Percentiles rank a stretch among this genome's conserved stretches.
phyloP scores from a whole-genome alignment of 2,888 invertebrate species.

The Ferrisia virgata region DNA sequence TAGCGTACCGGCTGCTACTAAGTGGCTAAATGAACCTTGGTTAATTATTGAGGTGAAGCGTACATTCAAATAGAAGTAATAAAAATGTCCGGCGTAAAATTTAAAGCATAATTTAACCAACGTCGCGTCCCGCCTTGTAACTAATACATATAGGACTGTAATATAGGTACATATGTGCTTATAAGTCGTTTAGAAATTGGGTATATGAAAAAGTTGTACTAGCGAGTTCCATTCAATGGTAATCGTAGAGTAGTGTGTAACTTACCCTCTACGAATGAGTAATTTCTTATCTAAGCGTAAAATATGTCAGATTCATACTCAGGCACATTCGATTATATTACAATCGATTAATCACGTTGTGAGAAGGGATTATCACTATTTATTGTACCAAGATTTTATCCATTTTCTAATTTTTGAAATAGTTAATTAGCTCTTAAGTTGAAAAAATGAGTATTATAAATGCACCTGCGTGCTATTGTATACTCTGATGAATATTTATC shows the following conservation, averaged over 20 bases:
- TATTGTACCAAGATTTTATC: no score
- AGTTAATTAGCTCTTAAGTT: no score
- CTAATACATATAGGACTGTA: no score
- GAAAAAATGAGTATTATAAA: no score
- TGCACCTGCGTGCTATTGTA: no score
- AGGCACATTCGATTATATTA: neutral
- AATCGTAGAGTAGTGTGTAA: neutral
- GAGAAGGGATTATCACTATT: no score
- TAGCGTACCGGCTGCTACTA: constrained; percentile 1
- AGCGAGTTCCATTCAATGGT: no score
- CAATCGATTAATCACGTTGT: no score
- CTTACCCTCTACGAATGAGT: neutral
- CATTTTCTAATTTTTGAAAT: no score
- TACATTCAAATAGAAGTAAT: neutral
- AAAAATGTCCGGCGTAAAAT: constrained; percentile 5
- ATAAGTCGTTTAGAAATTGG: no score
- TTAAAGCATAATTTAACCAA: constrained; percentile 3
- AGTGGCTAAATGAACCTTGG: constrained; percentile 17
- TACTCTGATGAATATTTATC: no score
- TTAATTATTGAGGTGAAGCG: constrained; percentile 7
- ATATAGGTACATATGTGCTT: neutral
- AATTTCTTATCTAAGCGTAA: neutral
- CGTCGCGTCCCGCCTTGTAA: neutral
- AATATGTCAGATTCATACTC: neutral
- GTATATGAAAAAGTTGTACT: neutral